Percentiles rank a stretch among this genome's conserved stretches.
These are phyloP conservation scores for Hypotaenidia okinawae DNA, from an alignment of 2,797 vertebrate genomes.

Conservation along the genomic window DNA sequence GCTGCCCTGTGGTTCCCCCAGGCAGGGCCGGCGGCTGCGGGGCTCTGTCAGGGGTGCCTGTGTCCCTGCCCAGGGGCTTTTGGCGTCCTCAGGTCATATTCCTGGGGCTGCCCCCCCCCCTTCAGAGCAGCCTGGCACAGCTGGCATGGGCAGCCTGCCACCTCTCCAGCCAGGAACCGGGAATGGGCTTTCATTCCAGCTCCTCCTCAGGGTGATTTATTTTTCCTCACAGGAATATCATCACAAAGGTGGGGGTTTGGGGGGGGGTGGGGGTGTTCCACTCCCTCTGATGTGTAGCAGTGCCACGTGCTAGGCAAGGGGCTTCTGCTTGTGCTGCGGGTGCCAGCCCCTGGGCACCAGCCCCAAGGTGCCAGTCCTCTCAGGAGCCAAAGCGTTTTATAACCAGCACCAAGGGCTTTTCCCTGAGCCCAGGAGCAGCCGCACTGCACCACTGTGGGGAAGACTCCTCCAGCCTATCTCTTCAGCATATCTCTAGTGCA, in stretches of 20 bases:
- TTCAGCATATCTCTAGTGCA: neutral
- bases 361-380: neutral
- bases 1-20: rapidly evolving
- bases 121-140: neutral
- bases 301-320: neutral
- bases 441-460: neutral
- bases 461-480: neutral
- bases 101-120: neutral
- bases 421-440: neutral
- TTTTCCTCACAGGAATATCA: neutral
- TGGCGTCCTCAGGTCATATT: neutral
- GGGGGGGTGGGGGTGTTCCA: neutral
- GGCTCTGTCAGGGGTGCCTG: too few species aligned
- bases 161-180: neutral
- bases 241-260: too few species aligned
- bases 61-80: neutral
- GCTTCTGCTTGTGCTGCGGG: neutral
- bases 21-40: neutral
- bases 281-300: neutral
- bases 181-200: neutral
- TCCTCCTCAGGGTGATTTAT: neutral
- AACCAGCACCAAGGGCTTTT: neutral
- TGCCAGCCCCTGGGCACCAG: too few species aligned
- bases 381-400: neutral
- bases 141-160: neutral